Percentiles rank a stretch among this genome's conserved stretches.
Evolutionary conservation across 2,113 vertebrate genomes (phyloP).

Genomic region (Clinocottus analis): DNA sequence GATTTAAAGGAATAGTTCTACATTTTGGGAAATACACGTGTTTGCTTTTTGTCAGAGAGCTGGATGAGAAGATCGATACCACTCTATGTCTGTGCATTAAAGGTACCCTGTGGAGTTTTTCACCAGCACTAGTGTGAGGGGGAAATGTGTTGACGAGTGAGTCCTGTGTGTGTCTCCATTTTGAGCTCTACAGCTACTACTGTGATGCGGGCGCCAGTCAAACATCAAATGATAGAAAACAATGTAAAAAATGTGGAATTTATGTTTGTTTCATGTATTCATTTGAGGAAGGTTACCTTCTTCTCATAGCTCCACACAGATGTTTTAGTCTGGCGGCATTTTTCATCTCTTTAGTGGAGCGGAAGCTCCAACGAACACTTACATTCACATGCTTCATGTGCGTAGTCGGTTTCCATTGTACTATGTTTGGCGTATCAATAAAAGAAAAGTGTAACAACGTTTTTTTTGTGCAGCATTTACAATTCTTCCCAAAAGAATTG

Average conservation of each 20-base stretch:
- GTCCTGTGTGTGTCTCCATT: not conserved
- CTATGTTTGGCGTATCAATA: not conserved
- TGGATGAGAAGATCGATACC: not conserved
- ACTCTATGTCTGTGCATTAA: not conserved
- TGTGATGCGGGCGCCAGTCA: not conserved
- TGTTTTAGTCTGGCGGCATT: not conserved
- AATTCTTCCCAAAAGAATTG: not conserved
- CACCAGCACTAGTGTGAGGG: not conserved
- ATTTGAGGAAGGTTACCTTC: not conserved
- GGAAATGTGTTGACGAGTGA: not conserved
- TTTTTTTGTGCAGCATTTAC: not conserved
- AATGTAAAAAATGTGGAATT: not conserved
- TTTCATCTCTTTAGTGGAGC: not conserved
- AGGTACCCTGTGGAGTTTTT: constrained; percentile 9
- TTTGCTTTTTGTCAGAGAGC: constrained; percentile 19
- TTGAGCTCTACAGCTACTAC: not conserved
- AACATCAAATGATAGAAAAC: not conserved
- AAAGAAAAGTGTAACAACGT: not conserved
- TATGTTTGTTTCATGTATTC: not conserved
- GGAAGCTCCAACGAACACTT: not conserved
- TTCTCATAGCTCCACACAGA: not conserved
- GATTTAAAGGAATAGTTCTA: constrained; percentile 15
- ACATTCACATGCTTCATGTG: not conserved
- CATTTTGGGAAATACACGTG: not conserved
- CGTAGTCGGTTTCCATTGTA: not conserved